phyloP scores from a whole-genome alignment of 2,113 vertebrate genomes.

The Lampris incognitus region DNA sequence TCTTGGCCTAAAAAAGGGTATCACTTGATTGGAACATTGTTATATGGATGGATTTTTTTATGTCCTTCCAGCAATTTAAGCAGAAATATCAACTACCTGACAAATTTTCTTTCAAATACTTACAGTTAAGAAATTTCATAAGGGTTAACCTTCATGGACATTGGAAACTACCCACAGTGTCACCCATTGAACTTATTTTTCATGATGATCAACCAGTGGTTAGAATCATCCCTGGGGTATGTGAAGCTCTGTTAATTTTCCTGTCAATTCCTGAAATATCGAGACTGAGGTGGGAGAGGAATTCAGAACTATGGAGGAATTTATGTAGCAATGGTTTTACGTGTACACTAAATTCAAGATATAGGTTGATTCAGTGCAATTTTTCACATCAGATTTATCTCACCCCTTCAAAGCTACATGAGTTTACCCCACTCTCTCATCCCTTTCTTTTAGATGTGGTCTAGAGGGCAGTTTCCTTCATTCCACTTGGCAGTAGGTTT shows the following conservation, averaged over 20 bases:
- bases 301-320: not conserved
- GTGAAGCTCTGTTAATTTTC: not conserved
- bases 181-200: not conserved
- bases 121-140: not conserved
- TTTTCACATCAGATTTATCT: not conserved
- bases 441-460: too few species aligned
- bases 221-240: not conserved
- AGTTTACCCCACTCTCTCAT: not conserved
- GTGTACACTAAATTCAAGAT: not conserved
- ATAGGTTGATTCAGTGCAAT: not conserved
- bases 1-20: not conserved
- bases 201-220: not conserved
- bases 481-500: too few species aligned
- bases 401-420: not conserved
- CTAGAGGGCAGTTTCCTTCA: too few species aligned
- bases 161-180: not conserved
- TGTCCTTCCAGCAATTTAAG: too few species aligned
- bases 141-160: conserved; percentile 1
- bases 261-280: too few species aligned
- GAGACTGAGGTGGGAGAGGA: too few species aligned
- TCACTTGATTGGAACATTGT: not conserved
- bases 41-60: too few species aligned
- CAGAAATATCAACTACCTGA: too few species aligned
- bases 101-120: too few species aligned
- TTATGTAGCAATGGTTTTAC: not conserved